Base-by-base conservation (phyloP, 1,140 invertebrate genomes). In the Cotesia vestalis region DNA sequence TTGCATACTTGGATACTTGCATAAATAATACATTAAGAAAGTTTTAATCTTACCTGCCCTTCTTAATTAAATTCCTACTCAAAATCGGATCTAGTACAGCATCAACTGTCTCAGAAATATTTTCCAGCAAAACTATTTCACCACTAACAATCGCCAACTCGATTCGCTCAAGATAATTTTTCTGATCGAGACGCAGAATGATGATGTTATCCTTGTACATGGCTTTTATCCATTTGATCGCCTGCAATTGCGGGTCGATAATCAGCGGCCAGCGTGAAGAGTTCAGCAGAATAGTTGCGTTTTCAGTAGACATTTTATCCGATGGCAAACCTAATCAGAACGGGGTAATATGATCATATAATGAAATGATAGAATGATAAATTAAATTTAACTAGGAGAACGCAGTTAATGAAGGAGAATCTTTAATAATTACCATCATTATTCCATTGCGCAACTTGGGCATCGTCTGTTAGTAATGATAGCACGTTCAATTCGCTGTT, bases 171-270 rank as follows among this genome's bases (percentile, higher is more conserved):
- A 98, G 83, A 84, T 96, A 97, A 77, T 92, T 92, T 74, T 92
- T 92, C 77, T 94, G 92, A 4, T 92, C 94, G 2, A 96, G 85
- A 12, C 95, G 88, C 4, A 97, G 88, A 1, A 96, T 90, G 73
- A 91, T 90, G 36, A 98, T 83, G 0, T 90, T 82, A 0, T 91
- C 89, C 0, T 92, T 93, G 77, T 92, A 95, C 78, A 90, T 93
- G 6, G 89, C 93, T 86, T 97, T 97, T 59, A 98, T 96, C 97
- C 97, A 98, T 83, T 97, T 97, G n/a, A 97, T 91, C 4, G 96
- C 96, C 90, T 96, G 95, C 80, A 92, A 78, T 81, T 96, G 94
- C 3, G 97, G 96, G 88, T 98, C 97, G 75, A 98, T 97, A 89
- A 98, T 96, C 0, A 98, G 86, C 0, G 96, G 96, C 95, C 96